Base-by-base conservation (phyloP, 2,888 invertebrate species). In the Plagodis dolabraria region DNA sequence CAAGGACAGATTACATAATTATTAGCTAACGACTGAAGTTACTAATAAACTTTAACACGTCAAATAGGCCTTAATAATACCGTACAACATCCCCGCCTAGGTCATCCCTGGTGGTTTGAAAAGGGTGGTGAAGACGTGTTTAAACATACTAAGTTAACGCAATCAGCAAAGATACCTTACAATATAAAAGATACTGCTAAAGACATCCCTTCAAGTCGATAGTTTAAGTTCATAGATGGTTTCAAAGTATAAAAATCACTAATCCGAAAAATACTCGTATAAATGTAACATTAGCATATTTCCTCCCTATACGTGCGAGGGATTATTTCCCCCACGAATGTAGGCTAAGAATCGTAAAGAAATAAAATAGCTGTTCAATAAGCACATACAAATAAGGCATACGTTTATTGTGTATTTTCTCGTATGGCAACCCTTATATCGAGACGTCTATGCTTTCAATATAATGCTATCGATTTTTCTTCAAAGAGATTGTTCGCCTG, bases 401-500 rank as follows among this genome's bases (percentile, higher is more conserved):
- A 75, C 77, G 76, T 72, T 70, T 71, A 73, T 81, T 74, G 73
- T 80, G 71, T 76, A 72, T 55, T 55, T 60, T 55, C 73, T 70
- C 71, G 70, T 64, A 65, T 70, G 63, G 69, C 74, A 79, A 79
- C 78, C 78, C 79, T 82, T 83, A 82, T 80, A 76, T 75, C 72
- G 76, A 80, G 75, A 68, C 71, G 60, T 71, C 64, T 75, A 72
- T 72, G 75, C 79, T 72, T 73, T 74, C 79, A 77, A 79, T 79
- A 72, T 80, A 78, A 79, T 80, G 63, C 76, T 65, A 82, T 82
- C 74, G 81, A 82, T 82, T 82, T 80, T 79, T 73, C 67, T 63
- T 50, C 54, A 50, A 51, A 50, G 44, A 35, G 33, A 44, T 33
- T 53, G 33, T 22, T 22, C 49, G 57, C 54, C 52, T 53, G 43